Evolutionary conservation across 2,888 invertebrate genomes (phyloP), one percentile per base, ranked within the genome.

Genomic region (Nycteola revayana): DNA sequence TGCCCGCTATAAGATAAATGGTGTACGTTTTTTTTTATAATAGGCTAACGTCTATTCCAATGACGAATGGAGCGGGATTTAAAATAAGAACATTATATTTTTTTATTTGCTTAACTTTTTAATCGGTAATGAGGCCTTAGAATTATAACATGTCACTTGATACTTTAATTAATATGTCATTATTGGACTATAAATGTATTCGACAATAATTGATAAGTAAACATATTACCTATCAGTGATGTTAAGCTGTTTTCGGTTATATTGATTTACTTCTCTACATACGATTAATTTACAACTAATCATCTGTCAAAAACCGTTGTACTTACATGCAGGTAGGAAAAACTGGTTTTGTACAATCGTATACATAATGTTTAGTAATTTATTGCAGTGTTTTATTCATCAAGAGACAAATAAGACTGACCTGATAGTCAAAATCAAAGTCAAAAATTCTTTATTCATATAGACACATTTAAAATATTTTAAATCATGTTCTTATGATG

Each of bases 1-100:
- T 60, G 56, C 37, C 32, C 40, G 57, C 48, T 29, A 38, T 59
- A 69, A 73, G 74, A 77, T 70, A 61, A 72, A 75, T 75, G 64
- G 54, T 43, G 48, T 40, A 29, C 36, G 47, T 53, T 66, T 74
- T n/a, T n/a, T n/a, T n/a, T 73, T 64, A 61, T 56, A 49, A 47
- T 49, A 32, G 14, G 39, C 43, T 44, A 38, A 50, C 42, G 57
- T 56, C 54, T 47, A 46, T 47, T 46, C 36, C 43, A 54, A 66
- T 67, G 64, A 67, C 59, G 54, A 61, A 67, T 61, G 58, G 42
- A 4, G 34, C 5, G 26, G n/a, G 8, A 9, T 28, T 38, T 56
- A 42, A 50, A 61, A 62, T 69, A 63, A 65, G 40, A 45, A 14
- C 21, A 2, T 21, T n/a, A 7, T 21, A 5, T 21, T 21, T 21